phyloP scores from a whole-genome alignment of 2,797 vertebrate genomes.

The Scarus forsteni region DNA sequence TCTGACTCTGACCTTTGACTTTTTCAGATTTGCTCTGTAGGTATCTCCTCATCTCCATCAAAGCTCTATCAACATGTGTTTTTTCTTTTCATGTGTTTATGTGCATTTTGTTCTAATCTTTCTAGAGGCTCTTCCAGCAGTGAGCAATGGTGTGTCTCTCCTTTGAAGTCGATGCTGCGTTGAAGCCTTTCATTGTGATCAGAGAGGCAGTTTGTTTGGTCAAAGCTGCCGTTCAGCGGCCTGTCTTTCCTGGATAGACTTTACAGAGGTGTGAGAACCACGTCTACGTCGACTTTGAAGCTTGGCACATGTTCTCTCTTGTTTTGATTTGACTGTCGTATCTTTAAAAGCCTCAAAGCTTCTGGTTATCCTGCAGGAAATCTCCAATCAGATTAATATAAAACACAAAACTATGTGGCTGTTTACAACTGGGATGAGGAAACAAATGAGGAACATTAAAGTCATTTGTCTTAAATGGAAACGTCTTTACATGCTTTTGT shows the following conservation, averaged over 20 bases:
- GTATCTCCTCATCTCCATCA: constrained; percentile 17
- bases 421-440: background rate
- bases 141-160: background rate
- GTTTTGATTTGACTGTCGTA: constrained; percentile 3
- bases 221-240: constrained; percentile 20
- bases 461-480: background rate
- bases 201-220: constrained; percentile 57
- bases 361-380: constrained; percentile 15
- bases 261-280: constrained; percentile 23
- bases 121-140: constrained; percentile 18
- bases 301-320: constrained; percentile 17
- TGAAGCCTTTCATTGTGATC: constrained; percentile 66
- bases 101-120: constrained; percentile 18
- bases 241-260: constrained; percentile 33
- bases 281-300: constrained; percentile 29
- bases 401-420: background rate
- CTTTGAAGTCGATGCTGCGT: constrained; percentile 42
- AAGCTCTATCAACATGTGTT: constrained; percentile 24
- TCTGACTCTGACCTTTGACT: constrained; percentile 22
- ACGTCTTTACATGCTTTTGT: background rate
- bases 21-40: background rate
- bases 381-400: constrained; percentile 22
- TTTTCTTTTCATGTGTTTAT: constrained; percentile 35
- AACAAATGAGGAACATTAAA: constrained; percentile 11
- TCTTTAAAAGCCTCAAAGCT: constrained; percentile 5